Conservation (phyloP, 1,140 invertebrate genomes). For the Cyphomyrmex costatus region DNA sequence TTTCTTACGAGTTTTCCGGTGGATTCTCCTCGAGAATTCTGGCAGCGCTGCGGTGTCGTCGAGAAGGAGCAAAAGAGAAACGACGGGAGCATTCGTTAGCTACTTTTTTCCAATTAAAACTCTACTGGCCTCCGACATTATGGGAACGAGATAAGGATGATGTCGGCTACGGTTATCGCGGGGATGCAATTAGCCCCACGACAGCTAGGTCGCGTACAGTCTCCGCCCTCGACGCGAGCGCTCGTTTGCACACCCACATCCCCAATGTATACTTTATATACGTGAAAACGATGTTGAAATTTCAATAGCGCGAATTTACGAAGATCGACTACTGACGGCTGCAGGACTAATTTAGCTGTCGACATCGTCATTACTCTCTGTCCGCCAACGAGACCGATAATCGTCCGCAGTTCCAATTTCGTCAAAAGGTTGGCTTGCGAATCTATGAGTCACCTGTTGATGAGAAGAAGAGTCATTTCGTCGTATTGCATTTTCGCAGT, state of each 20-base stretch:
- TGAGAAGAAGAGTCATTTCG: conserved; percentile 23
- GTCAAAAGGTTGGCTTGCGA: conserved; percentile 51
- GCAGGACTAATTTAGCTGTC: conserved; percentile 64
- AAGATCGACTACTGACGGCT: conserved; percentile 33
- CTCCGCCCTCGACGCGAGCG: neutral
- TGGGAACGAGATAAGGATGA: conserved; percentile 39
- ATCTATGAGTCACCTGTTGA: conserved; percentile 25
- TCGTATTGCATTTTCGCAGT: neutral
- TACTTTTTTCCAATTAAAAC: conserved; percentile 46
- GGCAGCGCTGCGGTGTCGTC: neutral
- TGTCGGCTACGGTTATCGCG: conserved; percentile 8
- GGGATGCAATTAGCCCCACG: conserved; percentile 33
- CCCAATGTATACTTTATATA: neutral
- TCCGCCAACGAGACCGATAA: conserved; percentile 63
- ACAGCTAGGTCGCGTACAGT: neutral
- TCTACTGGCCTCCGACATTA: neutral
- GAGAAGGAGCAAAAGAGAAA: neutral
- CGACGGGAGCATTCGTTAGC: neutral
- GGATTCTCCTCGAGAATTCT: conserved; percentile 26
- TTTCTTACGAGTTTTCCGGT: neutral
- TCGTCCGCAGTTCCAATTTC: conserved; percentile 67
- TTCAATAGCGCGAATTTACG: conserved; percentile 48
- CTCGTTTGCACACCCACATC: neutral
- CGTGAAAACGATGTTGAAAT: conserved; percentile 19
- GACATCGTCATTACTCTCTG: conserved; percentile 52